A percentile compares a stretch with the other conserved stretches of the same genome.
Evolutionary conservation across 2,113 vertebrate species (phyloP).

Genomic region (Percopsis transmontana): DNA sequence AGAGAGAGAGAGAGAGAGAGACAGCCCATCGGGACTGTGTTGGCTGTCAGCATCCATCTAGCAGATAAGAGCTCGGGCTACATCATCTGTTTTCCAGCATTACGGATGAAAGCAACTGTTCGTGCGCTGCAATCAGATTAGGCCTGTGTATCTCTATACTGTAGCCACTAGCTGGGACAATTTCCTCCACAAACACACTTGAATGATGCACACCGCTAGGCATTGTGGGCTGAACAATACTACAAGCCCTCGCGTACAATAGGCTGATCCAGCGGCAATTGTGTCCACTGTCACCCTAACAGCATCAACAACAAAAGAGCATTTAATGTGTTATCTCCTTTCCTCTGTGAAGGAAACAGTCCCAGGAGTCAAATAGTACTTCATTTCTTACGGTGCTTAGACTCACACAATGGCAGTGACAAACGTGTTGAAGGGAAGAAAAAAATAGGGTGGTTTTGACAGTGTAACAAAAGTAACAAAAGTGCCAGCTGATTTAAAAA

Average conservation of each 20-base stretch:
- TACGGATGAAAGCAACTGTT: conserved; percentile 46
- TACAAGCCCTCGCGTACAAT: conserved; percentile 60
- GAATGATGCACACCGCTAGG: conserved; percentile 50
- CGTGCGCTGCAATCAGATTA: conserved; percentile 59
- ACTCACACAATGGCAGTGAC: conserved; percentile 18
- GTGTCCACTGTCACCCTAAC: conserved; percentile 46
- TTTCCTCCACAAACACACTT: conserved; percentile 47
- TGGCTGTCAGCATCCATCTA: conserved; percentile 57
- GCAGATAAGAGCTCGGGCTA: conserved; percentile 58
- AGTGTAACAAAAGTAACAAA: not conserved
- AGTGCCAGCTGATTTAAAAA: too few relatives aligned
- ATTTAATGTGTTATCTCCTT: conserved; percentile 39
- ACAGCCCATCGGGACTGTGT: conserved; percentile 31
- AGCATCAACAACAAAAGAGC: conserved; percentile 53
- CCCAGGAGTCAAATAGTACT: conserved; percentile 27
- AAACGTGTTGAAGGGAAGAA: not conserved
- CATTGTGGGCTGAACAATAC: conserved; percentile 65
- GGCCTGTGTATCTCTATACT: conserved; percentile 46
- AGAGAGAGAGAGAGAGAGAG: too few relatives aligned
- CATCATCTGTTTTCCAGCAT: conserved; percentile 62
- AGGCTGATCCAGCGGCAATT: conserved; percentile 49
- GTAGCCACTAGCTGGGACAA: conserved; percentile 45
- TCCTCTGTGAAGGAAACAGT: conserved; percentile 21
- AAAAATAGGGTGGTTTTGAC: not conserved
- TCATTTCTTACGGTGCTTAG: conserved; percentile 17